Conservation (phyloP, 2,797 vertebrate genomes). For the Cottoperca gobio region DNA sequence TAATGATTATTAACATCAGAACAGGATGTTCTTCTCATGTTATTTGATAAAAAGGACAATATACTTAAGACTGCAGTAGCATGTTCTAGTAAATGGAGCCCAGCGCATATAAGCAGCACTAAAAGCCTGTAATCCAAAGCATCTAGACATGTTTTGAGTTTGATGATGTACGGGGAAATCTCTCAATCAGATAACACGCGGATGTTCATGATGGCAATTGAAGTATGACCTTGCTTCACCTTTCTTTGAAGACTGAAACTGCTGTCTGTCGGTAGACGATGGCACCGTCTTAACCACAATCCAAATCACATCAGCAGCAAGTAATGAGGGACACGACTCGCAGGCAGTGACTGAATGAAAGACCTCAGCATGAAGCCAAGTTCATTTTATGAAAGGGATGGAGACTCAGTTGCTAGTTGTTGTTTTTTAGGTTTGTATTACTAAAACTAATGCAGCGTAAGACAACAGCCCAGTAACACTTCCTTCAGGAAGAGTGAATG, state of each 20-base stretch:
- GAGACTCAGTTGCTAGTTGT: neutral
- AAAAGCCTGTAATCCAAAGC: neutral
- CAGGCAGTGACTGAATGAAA: constrained; percentile 15
- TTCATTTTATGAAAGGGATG: neutral
- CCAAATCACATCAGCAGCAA: constrained; percentile 30
- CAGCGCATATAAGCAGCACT: neutral
- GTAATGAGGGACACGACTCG: neutral
- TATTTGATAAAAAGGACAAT: too few relatives aligned
- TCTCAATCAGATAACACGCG: constrained; percentile 13
- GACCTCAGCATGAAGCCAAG: constrained; percentile 4
- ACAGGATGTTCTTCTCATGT: neutral
- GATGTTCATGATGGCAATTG: constrained; percentile 37
- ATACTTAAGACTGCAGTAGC: neutral
- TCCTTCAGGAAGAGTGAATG: neutral
- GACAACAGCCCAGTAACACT: neutral
- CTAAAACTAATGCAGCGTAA: neutral
- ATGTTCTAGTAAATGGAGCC: neutral
- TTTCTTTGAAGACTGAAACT: constrained; percentile 39
- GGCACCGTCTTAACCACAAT: constrained; percentile 29
- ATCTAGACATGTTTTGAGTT: neutral
- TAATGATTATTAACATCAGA: neutral
- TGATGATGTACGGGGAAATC: neutral
- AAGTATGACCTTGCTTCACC: constrained; percentile 24
- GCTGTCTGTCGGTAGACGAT: neutral
- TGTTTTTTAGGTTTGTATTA: too few relatives aligned